These are phyloP conservation scores for Lasioglossum pauxillum DNA, from an alignment of 2,888 invertebrate species.

Conservation along the genomic window DNA sequence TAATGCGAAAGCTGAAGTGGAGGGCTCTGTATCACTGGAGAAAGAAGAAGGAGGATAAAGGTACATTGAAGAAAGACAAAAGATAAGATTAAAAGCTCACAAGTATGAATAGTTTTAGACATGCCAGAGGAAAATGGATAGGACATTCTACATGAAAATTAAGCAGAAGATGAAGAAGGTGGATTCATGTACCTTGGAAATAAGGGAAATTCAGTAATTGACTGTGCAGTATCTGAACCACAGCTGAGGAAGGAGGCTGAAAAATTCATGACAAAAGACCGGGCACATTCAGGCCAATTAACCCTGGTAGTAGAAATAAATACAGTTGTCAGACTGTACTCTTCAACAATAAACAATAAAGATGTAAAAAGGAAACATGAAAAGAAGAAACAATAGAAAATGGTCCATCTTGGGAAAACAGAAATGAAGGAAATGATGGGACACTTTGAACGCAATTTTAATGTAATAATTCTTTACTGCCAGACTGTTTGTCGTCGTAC, in stretches of 20 bases:
- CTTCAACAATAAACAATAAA: background rate
- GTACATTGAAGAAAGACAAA: constrained; percentile 1
- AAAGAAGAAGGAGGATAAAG: background rate
- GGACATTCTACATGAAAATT: constrained; percentile 3
- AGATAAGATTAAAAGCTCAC: constrained; percentile 12
- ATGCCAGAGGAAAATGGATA: constrained; percentile 1
- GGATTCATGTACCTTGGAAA: background rate
- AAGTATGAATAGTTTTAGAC: constrained; percentile 16
- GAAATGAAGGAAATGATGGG: background rate
- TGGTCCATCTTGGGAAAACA: background rate
- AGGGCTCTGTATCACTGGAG: background rate
- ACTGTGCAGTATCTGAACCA: background rate
- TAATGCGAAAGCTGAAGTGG: background rate
- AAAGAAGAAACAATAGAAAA: background rate
- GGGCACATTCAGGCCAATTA: background rate
- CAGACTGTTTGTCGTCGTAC: too few species aligned
- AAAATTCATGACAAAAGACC: background rate
- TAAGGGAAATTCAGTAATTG: background rate
- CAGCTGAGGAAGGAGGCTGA: background rate
- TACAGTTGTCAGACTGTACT: background rate
- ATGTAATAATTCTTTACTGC: too few species aligned
- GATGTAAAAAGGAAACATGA: background rate
- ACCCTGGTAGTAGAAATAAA: background rate
- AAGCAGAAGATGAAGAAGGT: background rate
- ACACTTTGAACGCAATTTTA: background rate